Evolutionary conservation across 2,888 invertebrate genomes (phyloP), one percentile per base, ranked within the genome.

Genomic region (Agonopterix heracliana): DNA sequence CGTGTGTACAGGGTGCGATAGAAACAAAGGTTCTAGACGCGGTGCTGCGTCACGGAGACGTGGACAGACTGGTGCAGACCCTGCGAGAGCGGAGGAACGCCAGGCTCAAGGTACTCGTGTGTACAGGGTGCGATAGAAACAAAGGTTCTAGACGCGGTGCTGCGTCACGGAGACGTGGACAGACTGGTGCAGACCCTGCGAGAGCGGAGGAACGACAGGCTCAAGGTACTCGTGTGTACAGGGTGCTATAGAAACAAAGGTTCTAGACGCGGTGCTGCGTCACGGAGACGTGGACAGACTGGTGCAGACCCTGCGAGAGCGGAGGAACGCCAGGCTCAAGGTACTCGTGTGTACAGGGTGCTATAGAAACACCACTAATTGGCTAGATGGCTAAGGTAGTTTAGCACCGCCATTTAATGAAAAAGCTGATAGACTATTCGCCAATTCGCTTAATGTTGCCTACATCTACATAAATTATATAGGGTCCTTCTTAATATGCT

Each of bases 91-190:
- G 91, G 44, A 75, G 90, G 54, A 77, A 75, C 35, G 88, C 90
- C 0, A 75, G 91, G 52, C 71, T 86, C 0, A 90, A 90, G 78
- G 90, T 86, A 40, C n/a, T n/a, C n/a, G n/a, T n/a, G n/a, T n/a
- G n/a, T n/a, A n/a, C n/a, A n/a, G n/a, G n/a, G n/a, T n/a, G n/a
- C 5, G 35, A 8, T 9, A 35, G 9, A 35, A 35, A 35, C 9
- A 35, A 91, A 92, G 40, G 94, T 98, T n/a, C 93, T 93, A 61
- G 97, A 98, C 62, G 94, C 92, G 44, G 92, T 97, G 1, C 78
- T 96, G 9, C 90, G 92, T 49, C 94, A 92, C 66, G 86, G 77
- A 1, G 90, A 91, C 48, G 88, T 90, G 0, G 90, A 91, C 53
- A 74, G 91, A 54, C 76, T 89, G 47, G 91, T 86, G 17, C 80